Conservation (phyloP, 1,140 invertebrate genomes). For the Trinorchestia longiramus region DNA sequence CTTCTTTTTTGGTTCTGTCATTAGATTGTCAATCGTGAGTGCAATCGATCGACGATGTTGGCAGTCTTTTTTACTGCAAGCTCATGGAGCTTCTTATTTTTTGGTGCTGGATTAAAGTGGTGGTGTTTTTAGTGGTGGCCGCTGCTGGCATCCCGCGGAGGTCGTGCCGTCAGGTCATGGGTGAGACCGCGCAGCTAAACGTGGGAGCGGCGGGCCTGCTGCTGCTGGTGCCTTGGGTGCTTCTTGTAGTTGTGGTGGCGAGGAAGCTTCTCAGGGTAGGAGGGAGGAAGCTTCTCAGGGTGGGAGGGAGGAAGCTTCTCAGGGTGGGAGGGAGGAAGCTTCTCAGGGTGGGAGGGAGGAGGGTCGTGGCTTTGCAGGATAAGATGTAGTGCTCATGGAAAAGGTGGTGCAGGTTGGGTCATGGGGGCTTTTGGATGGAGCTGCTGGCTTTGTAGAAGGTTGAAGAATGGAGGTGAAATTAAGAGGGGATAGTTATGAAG, state of each 20-base stretch:
- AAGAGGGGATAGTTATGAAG: neutral
- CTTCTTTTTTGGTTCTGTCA: conserved; percentile 22
- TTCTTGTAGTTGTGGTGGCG: neutral
- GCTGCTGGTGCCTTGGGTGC: neutral
- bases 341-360: neutral
- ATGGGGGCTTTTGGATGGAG: neutral
- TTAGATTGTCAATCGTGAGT: conserved; percentile 51
- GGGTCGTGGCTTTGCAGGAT: neutral
- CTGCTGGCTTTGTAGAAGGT: neutral
- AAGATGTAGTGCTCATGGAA: neutral
- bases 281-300: no score
- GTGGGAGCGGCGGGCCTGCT: conserved; percentile 7
- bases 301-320: no score
- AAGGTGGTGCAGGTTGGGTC: neutral
- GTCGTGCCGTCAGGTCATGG: conserved; percentile 51
- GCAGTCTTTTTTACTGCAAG: neutral
- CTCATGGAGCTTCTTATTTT: conserved; percentile 52
- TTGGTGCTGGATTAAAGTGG: conserved; percentile 34
- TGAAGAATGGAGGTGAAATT: neutral
- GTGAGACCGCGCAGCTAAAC: conserved; percentile 22
- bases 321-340: no score
- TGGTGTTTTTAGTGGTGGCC: conserved; percentile 38
- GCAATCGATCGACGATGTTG: conserved; percentile 32
- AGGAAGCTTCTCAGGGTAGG: no score
- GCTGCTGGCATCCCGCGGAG: conserved; percentile 51